Evolutionary conservation across 1,140 invertebrate genomes (phyloP), one percentile per base, ranked within the genome.

Genomic region (Telenomus remus): DNA sequence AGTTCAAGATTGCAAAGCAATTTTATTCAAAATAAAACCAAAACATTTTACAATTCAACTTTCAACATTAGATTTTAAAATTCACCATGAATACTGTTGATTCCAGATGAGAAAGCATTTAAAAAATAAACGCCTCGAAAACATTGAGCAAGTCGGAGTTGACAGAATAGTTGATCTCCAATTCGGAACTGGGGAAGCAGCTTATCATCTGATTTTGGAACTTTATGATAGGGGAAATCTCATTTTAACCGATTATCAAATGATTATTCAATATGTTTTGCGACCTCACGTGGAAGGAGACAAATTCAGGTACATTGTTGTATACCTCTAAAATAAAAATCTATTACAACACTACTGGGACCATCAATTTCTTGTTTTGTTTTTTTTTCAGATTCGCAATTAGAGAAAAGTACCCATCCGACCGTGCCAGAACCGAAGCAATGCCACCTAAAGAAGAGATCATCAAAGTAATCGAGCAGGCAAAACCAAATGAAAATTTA

Each of bases 171-270:
- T 99, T 33, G 93, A 97, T 86, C 86, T 99, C 48, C 95, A 98
- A 88, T 98, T 99, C 89, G 98, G 98, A 42, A 93, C 91, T 15
- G 94, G 94, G 0, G 97, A 99, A 88, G 96, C 95, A 15, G 95
- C 96, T 0, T 98, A 98, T 88, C 98, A 99, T 89, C 89, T 99
- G 9, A 96, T 99, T 73, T 83, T 99, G 53, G 98, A 99, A 87
- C 84, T 99, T 0, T 99, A 98, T 86, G 98, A 99, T 89, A 91
- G 95, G 56, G 98, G 98, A 63, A 99, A 99, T 86, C 94, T 99
- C 48, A 91, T 99, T 53, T 89, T 99, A 0, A 98, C 97, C 14
- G 98, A 99, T 89, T 89, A 92, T 86, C 92, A 98, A 65, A 94
- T 95, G 88, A 95, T 91, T 0, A 99, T 99, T 79, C 89, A 99